A percentile compares a stretch with the other conserved stretches of the same genome.
These are phyloP conservation scores for Botia kubotai DNA, from an alignment of 2,797 vertebrate species.

Conservation along the genomic window DNA sequence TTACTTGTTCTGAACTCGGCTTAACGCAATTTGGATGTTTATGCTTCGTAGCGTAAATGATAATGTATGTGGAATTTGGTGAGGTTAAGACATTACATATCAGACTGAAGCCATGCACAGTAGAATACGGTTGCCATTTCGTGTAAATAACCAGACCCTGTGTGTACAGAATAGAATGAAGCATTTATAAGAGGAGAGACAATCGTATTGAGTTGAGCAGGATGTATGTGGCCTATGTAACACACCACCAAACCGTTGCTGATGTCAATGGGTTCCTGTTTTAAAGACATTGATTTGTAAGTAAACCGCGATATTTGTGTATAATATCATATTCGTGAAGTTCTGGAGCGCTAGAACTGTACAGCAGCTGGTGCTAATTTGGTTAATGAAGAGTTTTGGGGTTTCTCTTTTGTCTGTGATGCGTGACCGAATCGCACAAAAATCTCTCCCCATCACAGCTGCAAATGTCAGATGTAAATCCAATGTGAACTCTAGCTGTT, in stretches of 20 bases:
- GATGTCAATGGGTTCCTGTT: neutral
- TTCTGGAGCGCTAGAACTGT: neutral
- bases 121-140: no score
- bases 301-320: neutral
- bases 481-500: constrained; percentile 9
- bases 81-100: neutral
- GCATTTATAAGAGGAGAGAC: neutral
- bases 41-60: no score
- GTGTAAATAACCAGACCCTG: neutral
- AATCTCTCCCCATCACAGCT: constrained; percentile 6
- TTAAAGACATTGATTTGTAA: neutral
- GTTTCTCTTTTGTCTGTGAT: neutral
- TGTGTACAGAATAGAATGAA: neutral
- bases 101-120: neutral
- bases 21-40: no score
- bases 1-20: no score
- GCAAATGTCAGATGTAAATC: constrained; percentile 40
- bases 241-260: neutral
- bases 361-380: constrained; percentile 19
- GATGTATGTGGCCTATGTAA: neutral
- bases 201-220: no score
- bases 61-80: no score
- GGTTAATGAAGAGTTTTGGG: constrained; percentile 25
- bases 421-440: constrained; percentile 10
- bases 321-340: constrained; percentile 11